Evolutionary conservation across 2,888 invertebrate genomes (phyloP), one percentile per base, ranked within the genome.

Genomic region (Leucania comma): DNA sequence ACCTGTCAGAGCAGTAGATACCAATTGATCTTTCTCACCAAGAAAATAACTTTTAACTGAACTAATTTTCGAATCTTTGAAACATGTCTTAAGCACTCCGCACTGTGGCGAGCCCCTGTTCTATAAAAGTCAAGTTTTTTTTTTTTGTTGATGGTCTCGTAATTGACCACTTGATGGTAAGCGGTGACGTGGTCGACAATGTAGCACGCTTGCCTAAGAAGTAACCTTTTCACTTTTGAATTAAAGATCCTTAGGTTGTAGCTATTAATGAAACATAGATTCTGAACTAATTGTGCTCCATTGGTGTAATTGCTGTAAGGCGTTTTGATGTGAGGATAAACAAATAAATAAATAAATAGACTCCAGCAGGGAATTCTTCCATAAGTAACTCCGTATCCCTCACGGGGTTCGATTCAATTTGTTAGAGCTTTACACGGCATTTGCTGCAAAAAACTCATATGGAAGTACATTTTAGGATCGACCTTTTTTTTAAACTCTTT

Each of bases 11-110:
- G 35, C 35, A 22, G n/a, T n/a, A n/a, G n/a, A 17, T 68, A 17
- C 12, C 6, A n/a, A 35, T 24, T 38, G 50, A 20, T 14, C 3
- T 67, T 35, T 38, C 14, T 26, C 17, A 2, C 22, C 22, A 53
- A 29, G 14, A 38, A 38, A 12, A 12, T 14, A 17, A 17, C 46
- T 22, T 73, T 73, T 35, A 68, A 26, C 20, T 17, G 8, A 38
- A 29, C 48, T 14, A 38, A 20, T 35, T 48, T 58, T 48, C 0
- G 26, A 22, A 48, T 38, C 4, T 22, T 72, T n/a, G 8, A n/a
- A 42, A 17, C 17, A 46, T 42, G 3, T 6, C 2, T 20, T 50
- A 29, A 54, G 26, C 54, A 26, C n/a, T 17, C 4, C 29, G 9
- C 26, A 29, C 26, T 17, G 50, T 24, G 14, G 26, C 12, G 51